Evolutionary conservation across 2,797 vertebrate species (phyloP).

Genomic region (Mallotus villosus): DNA sequence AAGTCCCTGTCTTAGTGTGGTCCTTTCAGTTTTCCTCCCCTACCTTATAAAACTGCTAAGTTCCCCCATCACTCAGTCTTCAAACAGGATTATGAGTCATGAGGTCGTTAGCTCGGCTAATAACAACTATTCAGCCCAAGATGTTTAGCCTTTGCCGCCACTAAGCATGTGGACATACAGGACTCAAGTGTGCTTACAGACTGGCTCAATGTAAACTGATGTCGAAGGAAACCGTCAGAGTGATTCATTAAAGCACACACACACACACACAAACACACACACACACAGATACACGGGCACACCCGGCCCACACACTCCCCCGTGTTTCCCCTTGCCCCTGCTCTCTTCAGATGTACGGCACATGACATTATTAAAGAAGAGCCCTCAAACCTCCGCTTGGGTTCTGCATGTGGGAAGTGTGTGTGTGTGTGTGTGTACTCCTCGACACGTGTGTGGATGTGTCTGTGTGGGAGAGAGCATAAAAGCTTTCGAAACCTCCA

Average conservation of each 20-base stretch:
- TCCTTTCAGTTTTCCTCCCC: not conserved
- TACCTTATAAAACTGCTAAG: not conserved
- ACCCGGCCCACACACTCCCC: slow-evolving; percentile 67
- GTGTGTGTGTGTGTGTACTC: slow-evolving; percentile 17
- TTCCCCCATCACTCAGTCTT: not conserved
- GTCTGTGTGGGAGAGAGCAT: slow-evolving; percentile 62
- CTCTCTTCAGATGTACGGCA: slow-evolving; percentile 65
- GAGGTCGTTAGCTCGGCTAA: slow-evolving; percentile 21
- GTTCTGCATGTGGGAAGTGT: slow-evolving; percentile 62
- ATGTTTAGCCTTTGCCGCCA: not conserved
- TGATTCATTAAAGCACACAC: slow-evolving; percentile 29
- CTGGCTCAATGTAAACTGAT: slow-evolving; percentile 25
- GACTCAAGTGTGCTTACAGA: slow-evolving; percentile 21
- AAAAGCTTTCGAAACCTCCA: slow-evolving; percentile 60
- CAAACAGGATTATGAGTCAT: slow-evolving; percentile 11
- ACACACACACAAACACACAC: slow-evolving; percentile 23
- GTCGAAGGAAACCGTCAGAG: slow-evolving; percentile 30
- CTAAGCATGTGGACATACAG: slow-evolving; percentile 26
- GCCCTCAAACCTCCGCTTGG: slow-evolving; percentile 61
- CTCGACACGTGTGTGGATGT: slow-evolving; percentile 8
- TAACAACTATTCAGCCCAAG: slow-evolving; percentile 27
- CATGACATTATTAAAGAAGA: slow-evolving; percentile 78
- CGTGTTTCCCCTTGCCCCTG: slow-evolving; percentile 63
- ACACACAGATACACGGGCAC: slow-evolving; percentile 24
- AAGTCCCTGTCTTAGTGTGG: not conserved